A percentile compares a stretch with the other conserved stretches of the same genome.
Evolutionary conservation across 2,113 vertebrate genomes (phyloP).

Genomic region (Anoura caudifer): DNA sequence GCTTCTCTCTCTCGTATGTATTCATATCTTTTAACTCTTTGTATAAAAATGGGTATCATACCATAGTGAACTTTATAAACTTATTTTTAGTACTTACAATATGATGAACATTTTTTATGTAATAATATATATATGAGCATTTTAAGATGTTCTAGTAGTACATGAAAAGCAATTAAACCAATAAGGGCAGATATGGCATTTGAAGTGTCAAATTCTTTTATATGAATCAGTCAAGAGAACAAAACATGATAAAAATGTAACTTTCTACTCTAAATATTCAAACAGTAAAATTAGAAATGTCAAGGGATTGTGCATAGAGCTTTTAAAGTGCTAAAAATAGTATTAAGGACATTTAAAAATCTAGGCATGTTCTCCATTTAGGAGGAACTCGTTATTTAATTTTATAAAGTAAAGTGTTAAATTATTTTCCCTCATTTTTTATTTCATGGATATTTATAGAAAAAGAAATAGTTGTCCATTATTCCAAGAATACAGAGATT

Average conservation of each 20-base stretch:
- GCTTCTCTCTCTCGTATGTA: background rate
- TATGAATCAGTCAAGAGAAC: background rate
- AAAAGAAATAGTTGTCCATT: conserved; percentile 2
- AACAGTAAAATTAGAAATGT: conserved; percentile 55
- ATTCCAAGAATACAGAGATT: conserved; percentile 19
- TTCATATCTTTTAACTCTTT: background rate
- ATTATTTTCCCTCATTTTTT: conserved; percentile 50
- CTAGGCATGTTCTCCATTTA: conserved; percentile 13
- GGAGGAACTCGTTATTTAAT: conserved; percentile 57
- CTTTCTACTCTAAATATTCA: conserved; percentile 49
- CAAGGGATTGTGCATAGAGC: conserved; percentile 31
- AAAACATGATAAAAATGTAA: conserved; percentile 47
- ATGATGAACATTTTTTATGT: background rate
- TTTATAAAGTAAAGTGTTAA: conserved; percentile 62
- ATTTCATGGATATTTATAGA: conserved; percentile 52
- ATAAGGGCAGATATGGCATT: background rate
- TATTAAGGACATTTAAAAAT: conserved; percentile 42
- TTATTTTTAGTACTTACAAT: background rate
- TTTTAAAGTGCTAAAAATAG: conserved; percentile 67
- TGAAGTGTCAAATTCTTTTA: conserved; percentile 36
- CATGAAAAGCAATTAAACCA: conserved; percentile 22
- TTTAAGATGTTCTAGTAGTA: background rate
- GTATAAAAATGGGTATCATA: background rate
- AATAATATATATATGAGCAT: background rate
- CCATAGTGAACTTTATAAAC: background rate